Conservation (phyloP, 2,113 vertebrate species). For the Xyrauchen texanus region DNA sequence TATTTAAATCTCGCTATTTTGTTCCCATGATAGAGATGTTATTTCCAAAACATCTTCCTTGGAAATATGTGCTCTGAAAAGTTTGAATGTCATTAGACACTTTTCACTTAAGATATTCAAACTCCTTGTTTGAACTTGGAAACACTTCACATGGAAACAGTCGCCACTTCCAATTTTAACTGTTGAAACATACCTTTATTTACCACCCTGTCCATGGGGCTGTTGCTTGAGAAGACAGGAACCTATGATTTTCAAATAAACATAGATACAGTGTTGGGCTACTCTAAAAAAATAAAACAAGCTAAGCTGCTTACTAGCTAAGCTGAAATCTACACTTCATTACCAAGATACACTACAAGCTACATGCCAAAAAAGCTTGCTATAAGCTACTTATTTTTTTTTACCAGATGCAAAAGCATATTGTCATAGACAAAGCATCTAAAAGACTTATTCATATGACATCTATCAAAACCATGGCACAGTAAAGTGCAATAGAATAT, state of each 20-base stretch:
- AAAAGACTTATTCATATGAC: too few species aligned
- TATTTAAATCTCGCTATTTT: slow-evolving; percentile 21
- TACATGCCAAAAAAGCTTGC: too few species aligned
- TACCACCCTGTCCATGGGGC: neutral
- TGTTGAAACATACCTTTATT: neutral
- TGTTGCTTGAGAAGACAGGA: neutral
- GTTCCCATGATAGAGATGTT: neutral
- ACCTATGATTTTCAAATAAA: neutral
- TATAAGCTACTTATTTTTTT: too few species aligned
- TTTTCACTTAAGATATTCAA: neutral
- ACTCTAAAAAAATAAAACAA: too few species aligned
- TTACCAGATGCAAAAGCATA: too few species aligned
- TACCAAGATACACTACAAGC: too few species aligned
- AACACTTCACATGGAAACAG: neutral
- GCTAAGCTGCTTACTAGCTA: too few species aligned
- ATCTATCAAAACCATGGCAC: too few species aligned
- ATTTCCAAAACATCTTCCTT: slow-evolving; percentile 9
- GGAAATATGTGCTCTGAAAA: slow-evolving; percentile 1
- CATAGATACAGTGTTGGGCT: too few species aligned
- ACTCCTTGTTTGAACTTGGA: neutral
- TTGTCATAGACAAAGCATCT: too few species aligned
- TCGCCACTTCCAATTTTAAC: neutral
- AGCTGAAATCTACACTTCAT: too few species aligned
- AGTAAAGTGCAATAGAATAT: too few species aligned
- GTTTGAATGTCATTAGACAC: neutral